Conservation (phyloP, 2,797 vertebrate genomes). For the Melanotaenia nigrans region DNA sequence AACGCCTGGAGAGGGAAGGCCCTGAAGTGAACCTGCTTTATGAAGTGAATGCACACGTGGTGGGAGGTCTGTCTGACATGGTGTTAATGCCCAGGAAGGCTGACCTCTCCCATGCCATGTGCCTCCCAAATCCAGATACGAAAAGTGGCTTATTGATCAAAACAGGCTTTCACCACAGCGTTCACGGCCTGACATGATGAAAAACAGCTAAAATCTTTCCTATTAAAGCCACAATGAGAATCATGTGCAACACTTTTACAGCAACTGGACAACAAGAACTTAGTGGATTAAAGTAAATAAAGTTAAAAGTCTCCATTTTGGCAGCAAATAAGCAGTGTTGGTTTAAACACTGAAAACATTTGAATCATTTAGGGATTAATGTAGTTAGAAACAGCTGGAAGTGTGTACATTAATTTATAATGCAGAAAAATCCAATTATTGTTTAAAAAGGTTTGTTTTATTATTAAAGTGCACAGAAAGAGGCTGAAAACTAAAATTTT, state of each 20-base stretch:
- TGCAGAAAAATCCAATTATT: too few species aligned
- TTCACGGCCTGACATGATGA: not conserved
- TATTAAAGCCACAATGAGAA: too few species aligned
- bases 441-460: too few species aligned
- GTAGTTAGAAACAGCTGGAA: too few species aligned
- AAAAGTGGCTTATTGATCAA: constrained; percentile 64
- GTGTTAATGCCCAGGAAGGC: constrained; percentile 46
- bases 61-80: constrained; percentile 63
- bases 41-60: constrained; percentile 33
- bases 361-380: too few species aligned
- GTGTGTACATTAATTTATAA: too few species aligned
- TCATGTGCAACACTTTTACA: not conserved
- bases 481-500: too few species aligned
- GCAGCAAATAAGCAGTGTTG: not conserved
- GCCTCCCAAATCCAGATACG: constrained; percentile 57
- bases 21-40: constrained; percentile 30
- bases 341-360: too few species aligned
- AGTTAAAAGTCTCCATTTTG: not conserved
- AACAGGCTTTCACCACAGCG: constrained; percentile 61
- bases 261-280: not conserved
- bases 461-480: too few species aligned
- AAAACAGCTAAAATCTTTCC: too few species aligned
- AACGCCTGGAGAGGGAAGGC: constrained; percentile 4
- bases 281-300: not conserved
- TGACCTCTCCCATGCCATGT: constrained; percentile 70